phyloP scores from a whole-genome alignment of 1,140 invertebrate species.

The Diuraphis noxia region DNA sequence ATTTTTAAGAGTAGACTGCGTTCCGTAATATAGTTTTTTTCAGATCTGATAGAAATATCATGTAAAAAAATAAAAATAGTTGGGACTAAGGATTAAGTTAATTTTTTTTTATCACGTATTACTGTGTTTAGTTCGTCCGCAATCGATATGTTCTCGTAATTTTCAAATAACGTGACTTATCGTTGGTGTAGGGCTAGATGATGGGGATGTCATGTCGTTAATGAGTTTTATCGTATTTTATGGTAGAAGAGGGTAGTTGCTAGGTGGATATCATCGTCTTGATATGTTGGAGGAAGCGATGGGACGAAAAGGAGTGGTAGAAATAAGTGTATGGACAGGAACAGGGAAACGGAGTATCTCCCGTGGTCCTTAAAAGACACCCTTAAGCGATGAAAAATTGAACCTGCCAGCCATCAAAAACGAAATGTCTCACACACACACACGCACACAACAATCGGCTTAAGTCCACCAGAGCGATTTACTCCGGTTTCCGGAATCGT shows the following conservation, averaged over 20 bases:
- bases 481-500: conserved; percentile 31
- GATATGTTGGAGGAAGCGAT: background rate
- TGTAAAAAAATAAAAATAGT: background rate
- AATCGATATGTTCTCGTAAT: background rate
- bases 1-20: background rate
- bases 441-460: background rate
- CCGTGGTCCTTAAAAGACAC: conserved; percentile 13
- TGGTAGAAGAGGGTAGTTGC: background rate
- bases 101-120: background rate
- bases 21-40: background rate
- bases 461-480: conserved; percentile 9
- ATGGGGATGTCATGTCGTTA: background rate
- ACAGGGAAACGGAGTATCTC: conserved; percentile 1
- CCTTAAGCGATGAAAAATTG: conserved; percentile 23
- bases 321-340: background rate
- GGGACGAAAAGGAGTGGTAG: background rate
- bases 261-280: background rate
- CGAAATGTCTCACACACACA: background rate
- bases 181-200: background rate
- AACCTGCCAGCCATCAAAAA: conserved; percentile 6
- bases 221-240: background rate
- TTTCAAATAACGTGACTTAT: background rate
- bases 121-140: background rate
- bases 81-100: background rate
- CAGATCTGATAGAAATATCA: too few relatives aligned